These are phyloP conservation scores for Rotaria macrura DNA, from an alignment of 2,888 invertebrate genomes.

Conservation along the genomic window DNA sequence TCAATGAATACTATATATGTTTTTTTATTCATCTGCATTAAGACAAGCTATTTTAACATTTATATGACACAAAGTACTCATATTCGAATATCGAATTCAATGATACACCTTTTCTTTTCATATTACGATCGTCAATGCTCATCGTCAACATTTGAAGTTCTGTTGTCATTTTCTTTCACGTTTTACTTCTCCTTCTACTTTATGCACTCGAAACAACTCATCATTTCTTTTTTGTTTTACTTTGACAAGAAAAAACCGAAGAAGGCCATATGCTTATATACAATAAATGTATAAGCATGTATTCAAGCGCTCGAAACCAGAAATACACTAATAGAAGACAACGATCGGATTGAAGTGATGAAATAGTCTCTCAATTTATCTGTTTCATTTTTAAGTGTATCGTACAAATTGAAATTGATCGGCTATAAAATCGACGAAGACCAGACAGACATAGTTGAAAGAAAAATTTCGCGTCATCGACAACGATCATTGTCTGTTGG, in stretches of 20 bases:
- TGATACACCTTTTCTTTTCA: neutral
- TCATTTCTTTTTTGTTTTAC: neutral
- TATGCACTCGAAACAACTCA: neutral
- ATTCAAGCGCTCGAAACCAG: neutral
- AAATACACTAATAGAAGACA: neutral
- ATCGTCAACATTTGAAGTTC: neutral
- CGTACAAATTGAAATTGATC: neutral
- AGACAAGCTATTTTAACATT: neutral
- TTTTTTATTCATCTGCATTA: neutral
- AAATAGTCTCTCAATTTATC: neutral
- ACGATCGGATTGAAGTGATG: neutral
- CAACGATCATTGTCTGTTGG: neutral
- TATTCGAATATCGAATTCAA: neutral
- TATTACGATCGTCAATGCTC: neutral
- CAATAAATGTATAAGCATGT: neutral
- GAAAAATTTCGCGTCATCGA: neutral
- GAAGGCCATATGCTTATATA: neutral
- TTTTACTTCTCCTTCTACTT: neutral
- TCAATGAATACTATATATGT: neutral
- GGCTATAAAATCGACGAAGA: neutral
- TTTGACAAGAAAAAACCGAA: neutral
- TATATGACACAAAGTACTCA: neutral
- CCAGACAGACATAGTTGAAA: neutral
- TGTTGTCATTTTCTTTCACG: neutral
- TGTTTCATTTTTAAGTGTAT: neutral